Conservation (phyloP, 2,888 invertebrate species). For the Diplolepis rosae region DNA sequence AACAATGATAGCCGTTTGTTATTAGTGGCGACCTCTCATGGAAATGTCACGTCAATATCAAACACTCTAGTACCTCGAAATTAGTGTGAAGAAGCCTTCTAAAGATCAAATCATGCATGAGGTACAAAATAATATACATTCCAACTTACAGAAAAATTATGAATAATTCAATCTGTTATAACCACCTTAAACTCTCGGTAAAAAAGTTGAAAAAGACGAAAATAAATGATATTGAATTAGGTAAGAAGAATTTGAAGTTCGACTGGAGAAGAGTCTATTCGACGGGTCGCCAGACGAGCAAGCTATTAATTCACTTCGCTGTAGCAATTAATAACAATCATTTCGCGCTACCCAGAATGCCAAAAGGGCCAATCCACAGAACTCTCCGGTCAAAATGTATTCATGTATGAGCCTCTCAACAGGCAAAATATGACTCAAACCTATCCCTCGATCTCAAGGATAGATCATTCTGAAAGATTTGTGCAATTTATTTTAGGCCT, state of each 20-base stretch:
- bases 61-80: no score
- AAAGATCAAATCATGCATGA: no score
- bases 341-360: conserved; percentile 50
- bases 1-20: no score
- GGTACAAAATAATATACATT: no score
- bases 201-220: no score
- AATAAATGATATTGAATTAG: no score
- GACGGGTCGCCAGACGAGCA: conserved; percentile 21
- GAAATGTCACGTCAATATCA: no score
- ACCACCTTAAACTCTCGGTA: no score
- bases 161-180: no score
- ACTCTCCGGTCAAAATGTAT: conserved; percentile 20
- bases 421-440: conserved; percentile 61
- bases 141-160: no score
- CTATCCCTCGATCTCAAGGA: conserved; percentile 58
- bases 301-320: conserved; percentile 26
- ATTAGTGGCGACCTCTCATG: no score
- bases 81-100: no score
- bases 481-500: conserved; percentile 62
- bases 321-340: conserved; percentile 53
- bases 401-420: conserved; percentile 37
- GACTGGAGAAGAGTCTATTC: background rate
- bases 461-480: conserved; percentile 63
- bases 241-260: conserved; percentile 6
- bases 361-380: conserved; percentile 19